These are phyloP conservation scores for Syndactyla subalaris DNA, from an alignment of 2,797 vertebrate genomes.

Conservation along the genomic window DNA sequence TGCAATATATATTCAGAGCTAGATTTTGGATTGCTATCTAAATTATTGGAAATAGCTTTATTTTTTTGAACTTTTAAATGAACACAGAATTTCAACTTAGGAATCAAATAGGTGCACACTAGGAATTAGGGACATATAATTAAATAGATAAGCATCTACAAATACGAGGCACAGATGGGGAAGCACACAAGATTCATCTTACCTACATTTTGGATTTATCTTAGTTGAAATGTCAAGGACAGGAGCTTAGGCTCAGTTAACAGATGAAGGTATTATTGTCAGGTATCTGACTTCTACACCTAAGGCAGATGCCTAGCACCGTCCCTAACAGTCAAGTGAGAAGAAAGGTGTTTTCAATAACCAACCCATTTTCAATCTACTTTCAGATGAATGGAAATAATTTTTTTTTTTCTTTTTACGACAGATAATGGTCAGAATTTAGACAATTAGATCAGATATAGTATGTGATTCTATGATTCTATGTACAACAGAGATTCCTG, in stretches of 20 bases:
- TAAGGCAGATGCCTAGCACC: not conserved
- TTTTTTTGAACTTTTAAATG: not conserved
- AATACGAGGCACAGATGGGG: rapidly evolving
- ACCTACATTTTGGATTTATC: not conserved
- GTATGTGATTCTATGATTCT: not conserved
- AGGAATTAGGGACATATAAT: not conserved
- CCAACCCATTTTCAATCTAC: not conserved
- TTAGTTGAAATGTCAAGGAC: not conserved
- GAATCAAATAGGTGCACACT: not conserved
- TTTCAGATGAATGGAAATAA: not conserved
- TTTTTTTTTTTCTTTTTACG: not conserved
- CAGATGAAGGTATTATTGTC: not conserved
- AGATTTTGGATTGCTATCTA: not conserved
- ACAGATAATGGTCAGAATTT: not conserved
- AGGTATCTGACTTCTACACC: not conserved
- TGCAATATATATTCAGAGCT: not conserved
- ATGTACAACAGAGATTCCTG: not conserved
- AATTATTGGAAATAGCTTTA: not conserved
- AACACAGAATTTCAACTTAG: not conserved
- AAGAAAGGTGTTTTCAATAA: not conserved
- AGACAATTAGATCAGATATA: not conserved
- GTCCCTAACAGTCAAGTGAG: not conserved
- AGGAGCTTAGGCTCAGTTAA: not conserved
- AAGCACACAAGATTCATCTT: not conserved
- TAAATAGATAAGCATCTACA: not conserved